Evolutionary conservation across 1,140 invertebrate species (phyloP).

Genomic region (Bombus difficillimus): DNA sequence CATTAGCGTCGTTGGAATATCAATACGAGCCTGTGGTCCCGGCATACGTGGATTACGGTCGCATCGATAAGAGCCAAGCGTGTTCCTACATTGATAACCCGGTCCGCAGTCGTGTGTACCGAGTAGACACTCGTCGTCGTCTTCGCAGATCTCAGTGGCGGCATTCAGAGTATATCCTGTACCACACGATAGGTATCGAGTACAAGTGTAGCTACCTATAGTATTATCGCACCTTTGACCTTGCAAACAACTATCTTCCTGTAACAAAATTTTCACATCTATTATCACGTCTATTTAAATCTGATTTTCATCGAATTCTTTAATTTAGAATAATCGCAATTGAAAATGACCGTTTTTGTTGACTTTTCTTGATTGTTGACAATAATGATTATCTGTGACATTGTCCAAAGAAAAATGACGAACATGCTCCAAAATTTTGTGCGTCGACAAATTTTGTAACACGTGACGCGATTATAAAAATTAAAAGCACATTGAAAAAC

Average conservation of each 20-base stretch:
- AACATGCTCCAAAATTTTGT: too few species aligned
- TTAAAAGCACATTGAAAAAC: neutral
- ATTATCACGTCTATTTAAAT: neutral
- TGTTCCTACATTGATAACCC: slow-evolving; percentile 93
- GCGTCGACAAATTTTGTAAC: too few species aligned
- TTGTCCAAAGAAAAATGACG: too few species aligned
- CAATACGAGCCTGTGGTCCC: slow-evolving; percentile 7
- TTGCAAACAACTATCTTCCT: slow-evolving; percentile 83
- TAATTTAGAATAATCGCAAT: neutral
- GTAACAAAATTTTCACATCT: slow-evolving; percentile 24
- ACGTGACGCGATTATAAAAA: too few species aligned
- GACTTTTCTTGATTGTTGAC: too few species aligned
- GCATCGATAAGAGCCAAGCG: slow-evolving; percentile 90
- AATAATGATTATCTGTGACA: too few species aligned
- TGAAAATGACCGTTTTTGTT: neutral
- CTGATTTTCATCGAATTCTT: neutral
- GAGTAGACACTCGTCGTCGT: slow-evolving; percentile 95
- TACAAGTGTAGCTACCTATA: slow-evolving; percentile 92
- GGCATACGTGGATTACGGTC: slow-evolving; percentile 80
- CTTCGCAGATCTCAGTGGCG: slow-evolving; percentile 93
- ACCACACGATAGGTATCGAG: slow-evolving; percentile 93
- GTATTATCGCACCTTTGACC: slow-evolving; percentile 95
- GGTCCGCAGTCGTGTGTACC: slow-evolving; percentile 92
- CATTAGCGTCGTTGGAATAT: slow-evolving; percentile 1
- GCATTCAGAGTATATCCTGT: slow-evolving; percentile 98